A percentile compares a stretch with the other conserved stretches of the same genome.
These are phyloP conservation scores for Herminia tarsipennalis DNA, from an alignment of 2,888 invertebrate genomes.

Conservation along the genomic window DNA sequence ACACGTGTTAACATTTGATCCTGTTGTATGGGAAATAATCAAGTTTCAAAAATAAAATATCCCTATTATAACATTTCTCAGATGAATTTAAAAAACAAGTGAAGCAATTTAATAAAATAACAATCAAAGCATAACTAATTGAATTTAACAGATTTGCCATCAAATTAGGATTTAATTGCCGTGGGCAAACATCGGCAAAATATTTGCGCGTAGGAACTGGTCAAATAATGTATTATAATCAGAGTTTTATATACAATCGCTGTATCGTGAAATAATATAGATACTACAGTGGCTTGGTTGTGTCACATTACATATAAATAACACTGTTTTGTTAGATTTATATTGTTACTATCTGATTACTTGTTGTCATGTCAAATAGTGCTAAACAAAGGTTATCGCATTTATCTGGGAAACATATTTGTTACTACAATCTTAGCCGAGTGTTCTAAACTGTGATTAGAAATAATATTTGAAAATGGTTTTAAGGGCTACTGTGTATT, in stretches of 20 bases:
- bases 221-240: constrained; percentile 13
- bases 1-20: background rate
- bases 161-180: constrained; percentile 15
- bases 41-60: constrained; percentile 3
- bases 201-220: constrained; percentile 16
- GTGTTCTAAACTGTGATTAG: too few relatives aligned
- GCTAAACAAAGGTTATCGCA: constrained; percentile 50
- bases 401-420: constrained; percentile 52
- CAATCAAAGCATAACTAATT: constrained; percentile 40
- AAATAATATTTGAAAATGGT: too few relatives aligned
- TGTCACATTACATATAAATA: constrained; percentile 20
- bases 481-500: too few relatives aligned
- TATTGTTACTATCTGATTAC: constrained; percentile 22
- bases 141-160: constrained; percentile 35
- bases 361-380: constrained; percentile 42
- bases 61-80: constrained; percentile 6
- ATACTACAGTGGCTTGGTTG: constrained; percentile 11
- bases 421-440: too few relatives aligned
- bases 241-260: background rate
- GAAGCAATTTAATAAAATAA: constrained; percentile 35
- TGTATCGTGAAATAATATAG: background rate
- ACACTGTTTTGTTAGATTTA: constrained; percentile 11
- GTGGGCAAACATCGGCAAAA: constrained; percentile 13
- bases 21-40: constrained; percentile 1
- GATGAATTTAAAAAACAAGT: constrained; percentile 8